Base-by-base conservation (phyloP, 2,888 invertebrate genomes). In the Nasonia oneida region DNA sequence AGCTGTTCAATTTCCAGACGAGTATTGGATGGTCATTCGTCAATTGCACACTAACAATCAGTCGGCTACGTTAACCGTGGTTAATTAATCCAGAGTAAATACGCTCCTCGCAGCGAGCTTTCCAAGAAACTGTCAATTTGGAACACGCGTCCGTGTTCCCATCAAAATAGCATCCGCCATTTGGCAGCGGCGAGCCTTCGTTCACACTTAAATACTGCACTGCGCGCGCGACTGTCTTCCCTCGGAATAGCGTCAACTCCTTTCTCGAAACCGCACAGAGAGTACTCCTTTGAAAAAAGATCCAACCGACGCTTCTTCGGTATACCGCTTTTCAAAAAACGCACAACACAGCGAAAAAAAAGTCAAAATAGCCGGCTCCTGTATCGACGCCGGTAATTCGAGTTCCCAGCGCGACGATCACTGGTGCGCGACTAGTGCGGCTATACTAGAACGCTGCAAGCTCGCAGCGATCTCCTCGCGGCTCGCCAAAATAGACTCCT, bases 341-440 rank as follows among this genome's bases (percentile, higher is more conserved):
- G 29, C 23, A 10, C 67, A n/a, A 10, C 67, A n/a, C 67, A n/a
- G 23, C 33, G 3, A 67, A 10, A 23, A 23, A 29, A 67, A 33
- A 0, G 67, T 67, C 67, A 14, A 29, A 67, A 67, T 29, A 14
- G 57, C 57, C 50, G n/a, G 18, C 37, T 42, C n/a, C 37, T 37
- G 5, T 47, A 42, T 18, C 83, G 53, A 29, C 29, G 23, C 29
- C 64, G 71, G 77, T 85, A 85, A 84, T 76, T 81, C 81, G 80
- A 84, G 81, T 77, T 74, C 78, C 47, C 81, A 39, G 78, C 84
- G 70, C 86, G 84, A 53, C 81, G 83, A 86, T 86, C 74, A 84
- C 84, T 84, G 81, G 81, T 84, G 84, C 86, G 81, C 86, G 86
- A 86, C 86, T 86, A 81, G 29, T 18, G 53, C 42, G 53, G 39